A percentile compares a stretch with the other conserved stretches of the same genome.
phyloP scores from a whole-genome alignment of 2,113 vertebrate genomes.

The Myxocyprinus asiaticus region DNA sequence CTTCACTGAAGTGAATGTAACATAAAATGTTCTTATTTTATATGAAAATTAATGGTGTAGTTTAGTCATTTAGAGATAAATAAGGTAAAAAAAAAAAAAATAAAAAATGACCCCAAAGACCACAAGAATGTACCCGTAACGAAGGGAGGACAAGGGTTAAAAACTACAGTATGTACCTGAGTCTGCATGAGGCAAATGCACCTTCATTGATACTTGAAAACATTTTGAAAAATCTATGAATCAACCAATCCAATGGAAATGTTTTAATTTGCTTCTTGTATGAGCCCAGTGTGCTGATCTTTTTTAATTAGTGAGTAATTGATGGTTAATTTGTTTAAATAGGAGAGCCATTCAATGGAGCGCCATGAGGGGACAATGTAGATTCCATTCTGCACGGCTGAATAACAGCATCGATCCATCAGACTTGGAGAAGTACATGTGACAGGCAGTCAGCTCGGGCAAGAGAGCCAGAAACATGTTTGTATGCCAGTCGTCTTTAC shows the following conservation, averaged over 20 bases:
- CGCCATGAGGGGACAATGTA: slow-evolving; percentile 45
- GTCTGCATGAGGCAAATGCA: background rate
- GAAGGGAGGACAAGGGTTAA: no score
- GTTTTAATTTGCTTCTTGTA: slow-evolving; percentile 60
- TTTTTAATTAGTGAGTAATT: slow-evolving; percentile 71
- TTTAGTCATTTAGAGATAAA: no score
- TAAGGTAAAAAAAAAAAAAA: no score
- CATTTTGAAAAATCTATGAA: slow-evolving; percentile 50
- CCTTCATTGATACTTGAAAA: slow-evolving; percentile 54
- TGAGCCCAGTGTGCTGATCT: slow-evolving; percentile 60
- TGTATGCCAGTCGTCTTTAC: slow-evolving; percentile 67
- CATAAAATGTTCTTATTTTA: no score
- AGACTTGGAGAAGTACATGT: slow-evolving; percentile 52
- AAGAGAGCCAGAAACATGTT: slow-evolving; percentile 65
- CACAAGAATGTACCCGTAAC: no score
- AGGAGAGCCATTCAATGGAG: slow-evolving; percentile 30
- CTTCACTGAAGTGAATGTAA: no score
- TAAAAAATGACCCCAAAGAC: no score
- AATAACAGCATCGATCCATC: slow-evolving; percentile 59
- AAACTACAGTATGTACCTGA: no score
- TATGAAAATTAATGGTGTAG: no score
- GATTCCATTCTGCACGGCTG: slow-evolving; percentile 60
- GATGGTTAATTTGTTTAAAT: slow-evolving; percentile 67
- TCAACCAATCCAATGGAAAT: slow-evolving; percentile 59
- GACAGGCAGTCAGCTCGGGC: slow-evolving; percentile 48